A percentile compares a stretch with the other conserved stretches of the same genome.
phyloP scores from a whole-genome alignment of 2,797 vertebrate genomes.

The Moxostoma hubbsi region DNA sequence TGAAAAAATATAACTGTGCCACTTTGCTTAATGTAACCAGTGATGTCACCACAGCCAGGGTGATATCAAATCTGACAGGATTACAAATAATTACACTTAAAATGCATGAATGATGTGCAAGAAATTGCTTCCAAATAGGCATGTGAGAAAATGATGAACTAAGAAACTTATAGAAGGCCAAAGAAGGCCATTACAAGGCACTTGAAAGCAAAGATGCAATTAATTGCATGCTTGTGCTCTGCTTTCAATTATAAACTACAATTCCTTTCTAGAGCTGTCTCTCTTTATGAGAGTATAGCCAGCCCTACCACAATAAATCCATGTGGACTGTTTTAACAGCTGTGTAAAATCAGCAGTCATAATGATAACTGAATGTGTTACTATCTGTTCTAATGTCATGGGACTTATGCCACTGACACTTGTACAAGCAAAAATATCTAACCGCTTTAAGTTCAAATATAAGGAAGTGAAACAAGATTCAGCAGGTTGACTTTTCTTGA shows the following conservation, averaged over 20 bases:
- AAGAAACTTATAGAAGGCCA: slow-evolving; percentile 26
- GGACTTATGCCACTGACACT: neutral
- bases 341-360: slow-evolving; percentile 8
- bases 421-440: slow-evolving; percentile 1
- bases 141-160: neutral
- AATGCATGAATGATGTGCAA: neutral
- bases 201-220: neutral
- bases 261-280: neutral
- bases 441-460: slow-evolving; percentile 8
- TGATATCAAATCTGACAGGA: slow-evolving; percentile 5
- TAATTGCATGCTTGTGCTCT: neutral
- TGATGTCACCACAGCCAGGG: slow-evolving; percentile 28
- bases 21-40: slow-evolving; percentile 14
- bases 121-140: slow-evolving; percentile 2
- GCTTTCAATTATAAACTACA: slow-evolving; percentile 6
- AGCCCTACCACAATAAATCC: neutral
- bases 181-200: neutral
- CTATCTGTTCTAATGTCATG: neutral
- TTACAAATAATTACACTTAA: slow-evolving; percentile 18
- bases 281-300: neutral
- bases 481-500: too few relatives aligned
- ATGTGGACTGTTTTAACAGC: neutral
- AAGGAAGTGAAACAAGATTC: too few relatives aligned
- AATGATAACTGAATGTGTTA: neutral
- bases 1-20: slow-evolving; percentile 32